Percentiles rank a stretch among this genome's conserved stretches.
Conservation (phyloP, 1,140 invertebrate genomes). For the Druon quercuslanigerum region DNA sequence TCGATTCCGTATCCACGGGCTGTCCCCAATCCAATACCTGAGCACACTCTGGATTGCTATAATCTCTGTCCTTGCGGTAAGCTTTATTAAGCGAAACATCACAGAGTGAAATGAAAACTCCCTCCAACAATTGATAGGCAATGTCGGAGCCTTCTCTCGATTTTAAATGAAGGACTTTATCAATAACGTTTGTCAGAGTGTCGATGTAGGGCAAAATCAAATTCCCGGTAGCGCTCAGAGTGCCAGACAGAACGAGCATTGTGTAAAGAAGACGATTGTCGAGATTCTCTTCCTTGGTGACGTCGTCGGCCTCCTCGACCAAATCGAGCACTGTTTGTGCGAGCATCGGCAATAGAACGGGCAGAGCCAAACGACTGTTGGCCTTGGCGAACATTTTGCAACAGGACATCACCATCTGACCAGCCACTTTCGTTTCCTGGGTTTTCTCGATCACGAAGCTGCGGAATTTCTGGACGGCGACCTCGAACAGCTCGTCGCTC, state of each 20-base stretch:
- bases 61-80: constrained; percentile 78
- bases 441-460: constrained; percentile 84
- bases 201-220: constrained; percentile 80
- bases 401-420: constrained; percentile 81
- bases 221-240: constrained; percentile 80
- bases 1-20: constrained; percentile 79
- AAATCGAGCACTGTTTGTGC: constrained; percentile 78
- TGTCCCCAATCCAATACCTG: constrained; percentile 91
- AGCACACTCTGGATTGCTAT: constrained; percentile 83
- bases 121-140: constrained; percentile 73
- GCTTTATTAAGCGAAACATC: constrained; percentile 81
- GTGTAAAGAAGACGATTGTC: constrained; percentile 89
- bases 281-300: constrained; percentile 82
- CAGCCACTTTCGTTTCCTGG: constrained; percentile 89
- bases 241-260: constrained; percentile 84
- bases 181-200: constrained; percentile 78
- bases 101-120: constrained; percentile 78
- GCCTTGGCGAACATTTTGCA: constrained; percentile 83
- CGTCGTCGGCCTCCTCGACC: constrained; percentile 77
- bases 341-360: constrained; percentile 84
- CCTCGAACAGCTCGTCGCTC: constrained; percentile 76
- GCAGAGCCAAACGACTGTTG: constrained; percentile 80
- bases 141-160: constrained; percentile 79
- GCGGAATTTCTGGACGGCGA: constrained; percentile 84
- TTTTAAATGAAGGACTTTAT: constrained; percentile 79